Evolutionary conservation across 2,888 invertebrate species (phyloP).

Genomic region (Watsonalla cultraria): DNA sequence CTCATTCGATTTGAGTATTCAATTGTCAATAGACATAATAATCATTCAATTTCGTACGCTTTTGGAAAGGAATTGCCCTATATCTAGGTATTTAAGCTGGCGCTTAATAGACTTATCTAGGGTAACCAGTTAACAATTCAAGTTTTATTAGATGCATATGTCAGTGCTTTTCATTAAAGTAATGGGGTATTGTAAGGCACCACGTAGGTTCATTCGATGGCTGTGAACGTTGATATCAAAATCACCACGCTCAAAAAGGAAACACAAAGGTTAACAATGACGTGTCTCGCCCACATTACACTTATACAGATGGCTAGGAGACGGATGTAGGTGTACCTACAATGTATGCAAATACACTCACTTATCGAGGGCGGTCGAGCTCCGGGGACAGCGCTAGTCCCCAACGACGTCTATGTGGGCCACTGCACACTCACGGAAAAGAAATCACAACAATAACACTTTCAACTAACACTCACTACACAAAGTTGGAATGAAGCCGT

Average conservation of each 20-base stretch:
- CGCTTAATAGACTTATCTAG: not conserved
- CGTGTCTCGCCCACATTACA: conserved; percentile 67
- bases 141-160: not conserved
- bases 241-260: conserved; percentile 38
- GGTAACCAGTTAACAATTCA: not conserved
- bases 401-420: conserved; percentile 59
- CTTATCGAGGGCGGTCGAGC: conserved; percentile 61
- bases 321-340: conserved; percentile 47
- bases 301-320: conserved; percentile 33
- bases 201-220: not conserved
- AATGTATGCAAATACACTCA: conserved; percentile 66
- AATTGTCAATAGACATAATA: not conserved
- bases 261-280: conserved; percentile 49
- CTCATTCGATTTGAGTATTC: not conserved
- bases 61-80: too few relatives aligned
- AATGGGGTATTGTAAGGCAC: not conserved
- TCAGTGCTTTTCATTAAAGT: not conserved
- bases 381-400: conserved; percentile 54
- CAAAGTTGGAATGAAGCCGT: conserved; percentile 33
- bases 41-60: too few relatives aligned
- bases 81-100: too few relatives aligned
- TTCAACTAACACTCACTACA: conserved; percentile 58
- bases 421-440: conserved; percentile 62
- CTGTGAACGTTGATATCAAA: conserved; percentile 3
- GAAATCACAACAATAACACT: conserved; percentile 73